These are phyloP conservation scores for Aleiodes leptofemur DNA, from an alignment of 2,888 invertebrate genomes.

Conservation along the genomic window DNA sequence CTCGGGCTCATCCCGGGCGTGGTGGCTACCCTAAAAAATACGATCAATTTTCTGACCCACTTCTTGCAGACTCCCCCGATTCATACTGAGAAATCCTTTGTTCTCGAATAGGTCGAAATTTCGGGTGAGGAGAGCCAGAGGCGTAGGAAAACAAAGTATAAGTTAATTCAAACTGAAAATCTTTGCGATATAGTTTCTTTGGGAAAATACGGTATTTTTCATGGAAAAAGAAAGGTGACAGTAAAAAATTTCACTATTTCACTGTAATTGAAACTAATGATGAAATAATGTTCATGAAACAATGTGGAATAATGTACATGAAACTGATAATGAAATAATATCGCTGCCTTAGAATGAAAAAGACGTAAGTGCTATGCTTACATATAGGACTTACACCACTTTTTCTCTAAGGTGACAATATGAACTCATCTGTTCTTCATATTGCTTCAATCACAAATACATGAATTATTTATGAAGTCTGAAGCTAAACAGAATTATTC, in stretches of 20 bases:
- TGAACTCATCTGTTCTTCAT: background rate
- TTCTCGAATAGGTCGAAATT: constrained; percentile 6
- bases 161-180: too few relatives aligned
- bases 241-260: background rate
- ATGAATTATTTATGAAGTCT: constrained; percentile 20
- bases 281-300: too few relatives aligned
- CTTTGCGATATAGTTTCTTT: background rate
- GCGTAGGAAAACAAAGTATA: too few relatives aligned
- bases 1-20: background rate
- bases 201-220: background rate
- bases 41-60: constrained; percentile 16
- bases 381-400: too few relatives aligned
- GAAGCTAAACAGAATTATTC: background rate
- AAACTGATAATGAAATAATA: too few relatives aligned
- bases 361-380: too few relatives aligned
- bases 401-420: too few relatives aligned
- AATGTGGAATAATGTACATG: too few relatives aligned
- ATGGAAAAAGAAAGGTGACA: background rate
- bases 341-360: too few relatives aligned
- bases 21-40: background rate
- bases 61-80: background rate
- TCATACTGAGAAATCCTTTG: background rate
- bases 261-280: background rate
- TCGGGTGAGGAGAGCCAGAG: background rate
- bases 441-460: background rate